Conservation (phyloP, 2,797 vertebrate genomes). For the Benthosema pterotum region DNA sequence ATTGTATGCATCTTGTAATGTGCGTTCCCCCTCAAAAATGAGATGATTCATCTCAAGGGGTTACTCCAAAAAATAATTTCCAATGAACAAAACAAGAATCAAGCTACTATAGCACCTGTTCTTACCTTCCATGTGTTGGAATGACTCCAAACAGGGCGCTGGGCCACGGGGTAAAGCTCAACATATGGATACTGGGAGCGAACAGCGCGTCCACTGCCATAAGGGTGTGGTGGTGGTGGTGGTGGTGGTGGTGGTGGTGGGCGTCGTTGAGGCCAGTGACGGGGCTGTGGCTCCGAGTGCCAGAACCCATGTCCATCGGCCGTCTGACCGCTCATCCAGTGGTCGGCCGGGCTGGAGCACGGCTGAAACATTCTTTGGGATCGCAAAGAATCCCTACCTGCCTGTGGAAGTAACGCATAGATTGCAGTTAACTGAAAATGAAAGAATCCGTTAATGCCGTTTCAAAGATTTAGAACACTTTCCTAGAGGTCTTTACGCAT, state of each 20-base stretch:
- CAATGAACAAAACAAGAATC: too few species aligned
- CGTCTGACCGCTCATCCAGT: constrained; percentile 64
- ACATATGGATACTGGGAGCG: constrained; percentile 43
- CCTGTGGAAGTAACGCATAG: constrained; percentile 10
- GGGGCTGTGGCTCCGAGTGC: constrained; percentile 59
- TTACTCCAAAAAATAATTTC: too few species aligned
- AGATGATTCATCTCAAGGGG: too few species aligned
- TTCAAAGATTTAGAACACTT: too few species aligned
- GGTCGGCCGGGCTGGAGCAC: constrained; percentile 64
- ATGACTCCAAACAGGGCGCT: constrained; percentile 62
- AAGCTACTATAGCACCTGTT: too few species aligned
- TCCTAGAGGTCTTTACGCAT: too few species aligned
- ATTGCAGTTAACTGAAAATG: constrained; percentile 40
- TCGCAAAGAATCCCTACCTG: constrained; percentile 16
- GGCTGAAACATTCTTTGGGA: constrained; percentile 77
- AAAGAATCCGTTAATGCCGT: too few species aligned
- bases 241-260: constrained; percentile 46
- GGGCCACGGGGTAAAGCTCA: constrained; percentile 53
- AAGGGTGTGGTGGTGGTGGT: constrained; percentile 43
- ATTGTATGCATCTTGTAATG: too few species aligned
- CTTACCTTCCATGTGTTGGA: constrained; percentile 76
- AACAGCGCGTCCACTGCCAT: constrained; percentile 19
- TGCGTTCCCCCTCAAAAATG: too few species aligned
- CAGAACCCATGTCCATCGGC: constrained; percentile 64
- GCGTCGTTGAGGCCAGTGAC: constrained; percentile 50